Base-by-base conservation (phyloP, 2,113 vertebrate genomes). In the Salvelinus sp. region DNA sequence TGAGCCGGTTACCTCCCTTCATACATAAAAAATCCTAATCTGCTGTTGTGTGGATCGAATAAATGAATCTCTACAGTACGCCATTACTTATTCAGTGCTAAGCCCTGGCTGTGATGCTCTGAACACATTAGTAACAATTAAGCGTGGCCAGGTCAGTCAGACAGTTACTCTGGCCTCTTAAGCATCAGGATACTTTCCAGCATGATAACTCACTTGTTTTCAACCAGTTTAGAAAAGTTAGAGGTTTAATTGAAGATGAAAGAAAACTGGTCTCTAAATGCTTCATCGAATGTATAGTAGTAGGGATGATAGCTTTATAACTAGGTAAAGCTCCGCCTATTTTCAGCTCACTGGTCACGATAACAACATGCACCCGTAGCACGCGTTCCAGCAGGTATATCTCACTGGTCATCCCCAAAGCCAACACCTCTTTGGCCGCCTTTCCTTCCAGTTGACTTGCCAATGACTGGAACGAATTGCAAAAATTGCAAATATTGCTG, bases 71-170 rank as follows among this genome's bases (percentile, higher is more conserved):
- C 77, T 28, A 50, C 30, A 33, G 63, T 16, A 65, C 47, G 57
- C 68, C 77, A 70, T 74, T 79, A 67, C 66, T 27, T 67, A 78
- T 78, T 67, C 23, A 25, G 12, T 60, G 47, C 20, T 23, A 72
- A 62, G 18, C 50, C 60, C 60, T 58, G 44, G 4, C 3, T 50
- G n/a, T 6, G 20, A 4, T 44, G 4, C 38, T 65, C 60, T 20
- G 27, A 38, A 48, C 30, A 20, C 47, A 72, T 67, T 67, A 67
- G 65, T 28, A 67, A 25, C 13, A 50, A 22, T 60, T 60, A 22
- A 22, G 4, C 1, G 1, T 67, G 65, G 65, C 4, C 27, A 3
- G 10, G 25, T 65, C 63, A 27, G 10, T 16, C 48, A 66, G 25
- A 13, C 64, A 30, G 13, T 28, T 66, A 66, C 64, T 54, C 64